Percentiles rank a stretch among this genome's conserved stretches.
phyloP scores from a whole-genome alignment of 1,140 invertebrate species.

The Campoletis sonorensis region DNA sequence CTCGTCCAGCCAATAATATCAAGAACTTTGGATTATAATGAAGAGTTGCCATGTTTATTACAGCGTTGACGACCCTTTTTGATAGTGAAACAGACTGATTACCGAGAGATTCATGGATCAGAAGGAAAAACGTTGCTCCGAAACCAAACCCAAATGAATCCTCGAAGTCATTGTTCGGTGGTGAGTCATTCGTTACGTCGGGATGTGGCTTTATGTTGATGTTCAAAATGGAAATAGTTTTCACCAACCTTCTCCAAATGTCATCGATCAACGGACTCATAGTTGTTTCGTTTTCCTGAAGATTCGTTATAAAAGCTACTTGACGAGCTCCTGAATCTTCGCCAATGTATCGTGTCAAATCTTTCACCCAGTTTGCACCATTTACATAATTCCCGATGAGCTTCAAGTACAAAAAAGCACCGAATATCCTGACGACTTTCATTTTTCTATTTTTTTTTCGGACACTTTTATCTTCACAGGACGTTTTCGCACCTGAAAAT shows the following conservation, averaged over 20 bases:
- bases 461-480: background rate
- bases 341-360: slow-evolving; percentile 6
- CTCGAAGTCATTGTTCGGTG: background rate
- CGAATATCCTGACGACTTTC: background rate
- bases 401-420: background rate
- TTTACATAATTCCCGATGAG: background rate
- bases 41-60: background rate
- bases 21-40: background rate
- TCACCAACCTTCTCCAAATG: background rate
- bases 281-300: background rate
- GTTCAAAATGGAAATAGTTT: background rate
- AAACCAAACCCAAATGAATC: background rate
- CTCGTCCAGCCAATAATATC: background rate
- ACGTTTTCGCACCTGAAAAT: background rate
- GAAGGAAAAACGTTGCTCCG: background rate
- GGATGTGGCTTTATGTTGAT: background rate
- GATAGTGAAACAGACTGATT: background rate
- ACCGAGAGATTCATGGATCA: background rate
- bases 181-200: background rate
- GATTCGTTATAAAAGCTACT: background rate
- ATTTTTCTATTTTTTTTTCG: background rate
- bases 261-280: background rate
- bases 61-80: background rate
- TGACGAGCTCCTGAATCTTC: background rate
- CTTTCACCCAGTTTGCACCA: background rate